Evolutionary conservation across 2,888 invertebrate species (phyloP).

Genomic region (Camponotus fellah): DNA sequence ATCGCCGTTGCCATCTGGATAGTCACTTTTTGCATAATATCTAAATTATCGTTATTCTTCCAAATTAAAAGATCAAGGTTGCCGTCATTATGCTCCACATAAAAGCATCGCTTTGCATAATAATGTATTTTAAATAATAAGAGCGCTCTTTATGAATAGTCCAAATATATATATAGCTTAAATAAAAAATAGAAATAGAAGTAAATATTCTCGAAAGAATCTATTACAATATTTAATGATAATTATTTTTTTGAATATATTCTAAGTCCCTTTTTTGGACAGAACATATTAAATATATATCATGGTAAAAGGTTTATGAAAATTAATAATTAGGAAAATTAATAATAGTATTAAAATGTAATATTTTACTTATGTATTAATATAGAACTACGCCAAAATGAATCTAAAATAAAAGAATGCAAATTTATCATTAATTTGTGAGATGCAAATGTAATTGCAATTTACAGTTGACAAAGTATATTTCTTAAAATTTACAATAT

Average conservation of each 20-base stretch:
- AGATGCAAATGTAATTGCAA: neutral
- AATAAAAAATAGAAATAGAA: neutral
- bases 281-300: neutral
- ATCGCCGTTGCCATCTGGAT: neutral
- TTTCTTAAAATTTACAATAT: conserved; percentile 11
- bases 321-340: neutral
- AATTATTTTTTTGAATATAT: neutral
- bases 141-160: neutral
- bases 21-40: conserved; percentile 16
- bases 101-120: neutral
- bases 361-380: conserved; percentile 10
- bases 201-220: too few species aligned
- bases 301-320: neutral
- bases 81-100: neutral
- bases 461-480: neutral
- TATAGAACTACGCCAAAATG: too few species aligned
- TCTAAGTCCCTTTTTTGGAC: neutral
- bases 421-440: neutral
- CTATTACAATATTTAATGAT: neutral
- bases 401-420: neutral
- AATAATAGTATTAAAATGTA: neutral
- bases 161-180: neutral
- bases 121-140: neutral
- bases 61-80: conserved; percentile 62
- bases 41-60: neutral